Evolutionary conservation across 2,888 invertebrate species (phyloP).

Genomic region (Cosmia trapezina): DNA sequence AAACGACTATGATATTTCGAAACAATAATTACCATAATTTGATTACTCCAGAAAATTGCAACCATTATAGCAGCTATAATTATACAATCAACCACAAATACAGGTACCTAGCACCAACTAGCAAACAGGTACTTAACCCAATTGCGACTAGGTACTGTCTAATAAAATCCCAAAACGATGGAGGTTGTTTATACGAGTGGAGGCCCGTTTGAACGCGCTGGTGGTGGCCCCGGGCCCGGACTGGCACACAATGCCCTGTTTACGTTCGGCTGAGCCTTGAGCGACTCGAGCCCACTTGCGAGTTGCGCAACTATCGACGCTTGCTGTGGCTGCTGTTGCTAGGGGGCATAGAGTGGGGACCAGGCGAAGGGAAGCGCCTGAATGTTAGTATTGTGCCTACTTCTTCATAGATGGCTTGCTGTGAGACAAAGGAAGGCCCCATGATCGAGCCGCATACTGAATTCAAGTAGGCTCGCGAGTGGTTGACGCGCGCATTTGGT

Average conservation of each 20-base stretch:
- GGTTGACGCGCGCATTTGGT: too few species aligned
- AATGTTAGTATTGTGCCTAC: conserved; percentile 37
- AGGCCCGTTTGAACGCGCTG: conserved; percentile 43
- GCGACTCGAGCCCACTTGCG: conserved; percentile 78
- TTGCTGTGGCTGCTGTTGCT: conserved; percentile 81
- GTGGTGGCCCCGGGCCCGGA: conserved; percentile 30
- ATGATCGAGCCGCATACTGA: too few species aligned
- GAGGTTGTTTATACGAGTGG: conserved; percentile 44
- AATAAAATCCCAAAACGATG: conserved; percentile 54
- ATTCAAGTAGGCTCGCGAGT: too few species aligned
- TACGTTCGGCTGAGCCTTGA: conserved; percentile 78
- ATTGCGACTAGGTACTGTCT: conserved; percentile 23
- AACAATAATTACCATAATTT: conserved; percentile 52
- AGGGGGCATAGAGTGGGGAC: conserved; percentile 72
- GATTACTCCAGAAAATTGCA: conserved; percentile 48
- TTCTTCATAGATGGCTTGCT: not conserved
- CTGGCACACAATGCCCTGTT: conserved; percentile 74
- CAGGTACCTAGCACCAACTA: conserved; percentile 10
- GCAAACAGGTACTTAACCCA: conserved; percentile 42
- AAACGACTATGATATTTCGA: conserved; percentile 38
- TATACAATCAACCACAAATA: conserved; percentile 38
- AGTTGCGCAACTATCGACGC: conserved; percentile 80
- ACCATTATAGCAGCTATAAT: conserved; percentile 37
- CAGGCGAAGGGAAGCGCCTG: not conserved
- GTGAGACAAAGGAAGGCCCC: not conserved